These are phyloP conservation scores for Cryptocephalus primarius DNA, from an alignment of 2,888 invertebrate species.

Conservation along the genomic window DNA sequence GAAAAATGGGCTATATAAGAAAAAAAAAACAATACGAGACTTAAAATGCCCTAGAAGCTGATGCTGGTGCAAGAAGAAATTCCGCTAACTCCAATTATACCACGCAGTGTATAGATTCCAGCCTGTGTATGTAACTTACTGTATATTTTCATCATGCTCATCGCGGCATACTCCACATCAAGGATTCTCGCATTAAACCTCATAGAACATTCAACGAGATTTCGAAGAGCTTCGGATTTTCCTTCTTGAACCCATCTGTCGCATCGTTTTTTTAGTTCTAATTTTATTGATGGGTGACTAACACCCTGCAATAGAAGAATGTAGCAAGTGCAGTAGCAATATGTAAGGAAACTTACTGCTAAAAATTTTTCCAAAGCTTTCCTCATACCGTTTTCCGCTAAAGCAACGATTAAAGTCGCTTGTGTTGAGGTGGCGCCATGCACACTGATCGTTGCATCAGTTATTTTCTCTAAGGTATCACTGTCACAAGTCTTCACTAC, in stretches of 20 bases:
- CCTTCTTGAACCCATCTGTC: conserved; percentile 27
- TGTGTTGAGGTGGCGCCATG: conserved; percentile 38
- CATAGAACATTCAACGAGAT: conserved; percentile 8
- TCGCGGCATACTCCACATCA: conserved; percentile 36
- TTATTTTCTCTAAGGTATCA: conserved; percentile 30
- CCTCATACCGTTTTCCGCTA: conserved; percentile 45
- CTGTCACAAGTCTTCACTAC: conserved; percentile 33
- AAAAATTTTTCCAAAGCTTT: conserved; percentile 41
- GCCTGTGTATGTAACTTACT: conserved; percentile 36
- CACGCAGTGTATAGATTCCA: not conserved
- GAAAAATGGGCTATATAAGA: too few species aligned
- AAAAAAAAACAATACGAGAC: too few species aligned
- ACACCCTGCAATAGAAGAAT: not conserved
- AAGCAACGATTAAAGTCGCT: conserved; percentile 40
- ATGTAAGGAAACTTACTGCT: conserved; percentile 24
- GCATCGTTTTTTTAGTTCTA: conserved; percentile 23
- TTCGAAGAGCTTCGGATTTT: conserved; percentile 21
- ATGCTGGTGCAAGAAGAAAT: too few species aligned
- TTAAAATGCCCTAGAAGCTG: too few species aligned
- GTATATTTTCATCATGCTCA: conserved; percentile 40
- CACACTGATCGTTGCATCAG: conserved; percentile 30
- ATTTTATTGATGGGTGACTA: not conserved
- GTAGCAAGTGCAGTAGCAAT: not conserved
- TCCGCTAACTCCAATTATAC: too few species aligned
- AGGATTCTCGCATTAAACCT: conserved; percentile 24